Evolutionary conservation across 2,797 vertebrate species (phyloP).

Genomic region (Cygnus olor): DNA sequence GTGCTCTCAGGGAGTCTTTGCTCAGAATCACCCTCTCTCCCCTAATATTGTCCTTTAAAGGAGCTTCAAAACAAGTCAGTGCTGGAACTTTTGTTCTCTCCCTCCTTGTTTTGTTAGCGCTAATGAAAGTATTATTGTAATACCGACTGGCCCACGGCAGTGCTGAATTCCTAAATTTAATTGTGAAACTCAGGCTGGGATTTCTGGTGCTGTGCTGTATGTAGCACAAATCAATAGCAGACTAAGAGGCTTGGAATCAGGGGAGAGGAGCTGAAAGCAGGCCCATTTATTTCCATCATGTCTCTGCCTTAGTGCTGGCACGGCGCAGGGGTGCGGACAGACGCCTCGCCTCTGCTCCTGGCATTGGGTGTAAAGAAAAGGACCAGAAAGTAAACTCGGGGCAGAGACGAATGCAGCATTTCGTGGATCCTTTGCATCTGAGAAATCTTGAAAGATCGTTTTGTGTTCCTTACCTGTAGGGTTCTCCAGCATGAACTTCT

Average conservation of each 20-base stretch:
- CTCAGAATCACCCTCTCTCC: fast-evolving
- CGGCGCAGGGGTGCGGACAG: neutral
- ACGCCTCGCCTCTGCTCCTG: neutral
- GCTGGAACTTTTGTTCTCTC: neutral
- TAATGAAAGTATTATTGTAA: neutral
- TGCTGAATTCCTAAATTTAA: neutral
- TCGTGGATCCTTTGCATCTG: neutral
- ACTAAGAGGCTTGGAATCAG: neutral
- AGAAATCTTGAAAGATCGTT: neutral
- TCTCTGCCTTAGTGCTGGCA: neutral
- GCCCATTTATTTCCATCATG: fast-evolving
- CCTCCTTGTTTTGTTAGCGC: neutral
- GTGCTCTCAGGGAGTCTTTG: neutral
- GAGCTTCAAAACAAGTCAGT: neutral
- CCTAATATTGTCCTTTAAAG: neutral
- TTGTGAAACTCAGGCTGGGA: neutral
- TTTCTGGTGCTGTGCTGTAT: neutral
- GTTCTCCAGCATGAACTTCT: neutral
- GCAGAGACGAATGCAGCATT: neutral
- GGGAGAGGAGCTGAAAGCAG: neutral
- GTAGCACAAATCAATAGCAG: neutral
- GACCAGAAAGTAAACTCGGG: neutral
- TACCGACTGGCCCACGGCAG: neutral
- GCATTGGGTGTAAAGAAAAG: fast-evolving
- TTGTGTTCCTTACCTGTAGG: neutral